These are phyloP conservation scores for Zaprionus obscuricornis DNA, from an alignment of 2,888 invertebrate species.

Conservation along the genomic window DNA sequence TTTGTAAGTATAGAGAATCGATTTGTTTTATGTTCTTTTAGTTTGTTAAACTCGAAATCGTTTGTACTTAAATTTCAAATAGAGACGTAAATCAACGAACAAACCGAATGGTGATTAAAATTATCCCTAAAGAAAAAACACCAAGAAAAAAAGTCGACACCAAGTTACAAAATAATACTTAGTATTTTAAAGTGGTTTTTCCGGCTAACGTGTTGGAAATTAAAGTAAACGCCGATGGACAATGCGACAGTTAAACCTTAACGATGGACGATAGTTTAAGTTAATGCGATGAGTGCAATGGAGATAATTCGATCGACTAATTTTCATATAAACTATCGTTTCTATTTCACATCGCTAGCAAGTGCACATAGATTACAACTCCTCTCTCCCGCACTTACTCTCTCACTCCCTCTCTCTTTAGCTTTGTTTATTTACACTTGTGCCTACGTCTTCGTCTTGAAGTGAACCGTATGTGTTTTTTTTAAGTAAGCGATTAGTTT, in stretches of 20 bases:
- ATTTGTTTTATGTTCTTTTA: conserved; percentile 28
- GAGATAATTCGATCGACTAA: too few species aligned
- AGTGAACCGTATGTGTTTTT: conserved; percentile 29
- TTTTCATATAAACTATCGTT: background rate
- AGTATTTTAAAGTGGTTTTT: conserved; percentile 46
- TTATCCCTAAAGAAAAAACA: background rate
- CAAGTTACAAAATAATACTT: conserved; percentile 10
- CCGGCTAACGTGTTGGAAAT: conserved; percentile 36
- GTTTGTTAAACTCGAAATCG: conserved; percentile 50
- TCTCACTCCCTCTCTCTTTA: conserved; percentile 34
- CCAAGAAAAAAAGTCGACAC: conserved; percentile 13
- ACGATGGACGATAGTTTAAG: conserved; percentile 13
- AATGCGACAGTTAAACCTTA: conserved; percentile 17
- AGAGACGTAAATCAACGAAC: conserved; percentile 64
- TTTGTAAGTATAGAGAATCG: conserved; percentile 8
- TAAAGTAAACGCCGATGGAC: conserved; percentile 43
- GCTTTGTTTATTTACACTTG: conserved; percentile 65
- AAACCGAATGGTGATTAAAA: conserved; percentile 25
- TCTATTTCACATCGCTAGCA: conserved; percentile 33
- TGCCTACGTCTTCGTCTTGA: conserved; percentile 23
- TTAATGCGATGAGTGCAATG: background rate
- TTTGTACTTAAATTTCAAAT: conserved; percentile 55
- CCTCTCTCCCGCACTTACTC: background rate
- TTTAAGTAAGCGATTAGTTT: conserved; percentile 71
- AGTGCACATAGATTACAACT: conserved; percentile 16